Evolutionary conservation across 64 coral and sea anemone species (phyloP).

Genomic region (Actinia equina): DNA sequence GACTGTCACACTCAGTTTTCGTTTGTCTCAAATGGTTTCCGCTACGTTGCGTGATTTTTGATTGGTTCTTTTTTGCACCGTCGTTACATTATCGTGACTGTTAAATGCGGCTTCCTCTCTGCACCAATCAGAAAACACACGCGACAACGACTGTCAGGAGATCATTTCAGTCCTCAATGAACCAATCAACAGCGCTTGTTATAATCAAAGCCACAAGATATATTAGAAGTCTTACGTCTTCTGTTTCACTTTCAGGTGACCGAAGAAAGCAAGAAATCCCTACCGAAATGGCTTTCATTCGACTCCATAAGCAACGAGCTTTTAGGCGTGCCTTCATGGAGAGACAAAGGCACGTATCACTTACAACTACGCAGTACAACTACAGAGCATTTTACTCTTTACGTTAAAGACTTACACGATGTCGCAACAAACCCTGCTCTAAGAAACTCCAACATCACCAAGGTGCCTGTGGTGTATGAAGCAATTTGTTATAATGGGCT

Average conservation of each 20-base stretch:
- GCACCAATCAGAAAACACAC: too few relatives aligned
- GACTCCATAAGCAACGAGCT: constrained; percentile 37
- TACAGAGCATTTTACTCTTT: constrained; percentile 42
- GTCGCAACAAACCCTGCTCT: constrained; percentile 36
- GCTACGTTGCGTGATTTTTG: too few relatives aligned
- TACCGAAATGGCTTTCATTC: constrained; percentile 85
- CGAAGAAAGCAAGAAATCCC: constrained; percentile 54
- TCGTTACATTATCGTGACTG: too few relatives aligned
- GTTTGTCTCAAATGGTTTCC: too few relatives aligned
- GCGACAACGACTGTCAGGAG: too few relatives aligned
- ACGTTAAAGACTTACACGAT: constrained; percentile 63
- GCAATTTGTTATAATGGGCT: constrained; percentile 44
- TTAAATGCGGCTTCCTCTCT: too few relatives aligned
- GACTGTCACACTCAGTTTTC: too few relatives aligned
- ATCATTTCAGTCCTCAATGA: too few relatives aligned
- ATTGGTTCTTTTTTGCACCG: too few relatives aligned
- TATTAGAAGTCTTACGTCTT: neutral
- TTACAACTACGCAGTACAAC: neutral
- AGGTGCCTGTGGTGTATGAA: constrained; percentile 45
- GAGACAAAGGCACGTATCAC: constrained; percentile 54
- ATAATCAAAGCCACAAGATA: neutral
- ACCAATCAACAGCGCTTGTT: neutral
- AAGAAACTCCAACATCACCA: constrained; percentile 58
- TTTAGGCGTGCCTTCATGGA: constrained; percentile 50
- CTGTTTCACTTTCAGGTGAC: constrained; percentile 28